Conservation (phyloP, 1,140 invertebrate species). For the Drosophila nebulosa region DNA sequence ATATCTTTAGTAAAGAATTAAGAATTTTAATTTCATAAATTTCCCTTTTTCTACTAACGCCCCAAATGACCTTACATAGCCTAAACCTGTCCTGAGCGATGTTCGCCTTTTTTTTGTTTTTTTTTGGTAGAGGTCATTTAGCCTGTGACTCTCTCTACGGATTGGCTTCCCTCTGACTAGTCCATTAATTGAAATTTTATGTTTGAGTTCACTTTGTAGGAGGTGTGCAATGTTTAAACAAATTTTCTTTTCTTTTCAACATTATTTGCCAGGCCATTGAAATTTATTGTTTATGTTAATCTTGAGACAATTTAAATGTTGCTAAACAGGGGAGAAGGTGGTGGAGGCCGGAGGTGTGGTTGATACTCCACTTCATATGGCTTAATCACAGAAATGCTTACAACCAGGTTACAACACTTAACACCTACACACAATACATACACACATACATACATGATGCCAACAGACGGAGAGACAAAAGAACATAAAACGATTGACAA, state of each 20-base stretch:
- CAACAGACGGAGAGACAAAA: neutral
- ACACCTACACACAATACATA: conserved; percentile 45
- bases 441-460: neutral
- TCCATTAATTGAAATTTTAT: conserved; percentile 72
- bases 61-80: neutral
- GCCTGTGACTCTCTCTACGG: conserved; percentile 28
- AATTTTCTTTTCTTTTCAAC: neutral
- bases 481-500: conserved; percentile 65
- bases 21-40: neutral
- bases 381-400: conserved; percentile 50
- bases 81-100: conserved; percentile 15
- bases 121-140: conserved; percentile 37
- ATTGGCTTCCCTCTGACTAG: conserved; percentile 46
- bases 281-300: conserved; percentile 37
- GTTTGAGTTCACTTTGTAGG: conserved; percentile 23
- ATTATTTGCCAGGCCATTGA: neutral
- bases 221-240: conserved; percentile 18
- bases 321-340: neutral
- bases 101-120: conserved; percentile 10
- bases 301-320: conserved; percentile 51
- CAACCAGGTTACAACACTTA: conserved; percentile 41
- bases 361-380: conserved; percentile 54
- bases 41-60: neutral
- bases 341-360: neutral
- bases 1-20: too few relatives aligned